phyloP scores from a whole-genome alignment of 1,140 invertebrate genomes.

The Geopemphigus sp. region DNA sequence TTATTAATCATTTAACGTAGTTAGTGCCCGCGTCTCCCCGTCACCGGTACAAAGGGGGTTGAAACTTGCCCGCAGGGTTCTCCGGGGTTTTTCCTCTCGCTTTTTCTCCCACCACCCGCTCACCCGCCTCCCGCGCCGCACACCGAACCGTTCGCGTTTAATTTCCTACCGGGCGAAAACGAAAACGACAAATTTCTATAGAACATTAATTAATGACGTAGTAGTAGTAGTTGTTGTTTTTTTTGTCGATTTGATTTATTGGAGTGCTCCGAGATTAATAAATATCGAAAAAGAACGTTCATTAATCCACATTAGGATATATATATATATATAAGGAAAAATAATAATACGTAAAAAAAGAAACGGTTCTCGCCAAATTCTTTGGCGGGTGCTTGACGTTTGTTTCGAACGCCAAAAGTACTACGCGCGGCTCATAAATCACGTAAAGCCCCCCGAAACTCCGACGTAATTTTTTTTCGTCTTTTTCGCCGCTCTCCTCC shows the following conservation, averaged over 20 bases:
- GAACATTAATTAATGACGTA: constrained; percentile 48
- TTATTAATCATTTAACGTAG: constrained; percentile 49
- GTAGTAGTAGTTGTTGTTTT: too few relatives aligned
- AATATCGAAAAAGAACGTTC: constrained; percentile 44
- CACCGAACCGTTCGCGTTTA: not conserved
- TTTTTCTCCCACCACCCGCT: not conserved
- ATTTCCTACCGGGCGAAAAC: constrained; percentile 30
- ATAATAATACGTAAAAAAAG: not conserved
- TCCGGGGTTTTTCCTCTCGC: not conserved
- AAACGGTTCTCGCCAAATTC: not conserved
- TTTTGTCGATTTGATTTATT: constrained; percentile 37
- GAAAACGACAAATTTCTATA: constrained; percentile 47
- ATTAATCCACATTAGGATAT: constrained; percentile 39
- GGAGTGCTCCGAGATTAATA: constrained; percentile 41
- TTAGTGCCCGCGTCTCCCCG: constrained; percentile 20
- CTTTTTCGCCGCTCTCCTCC: not conserved
- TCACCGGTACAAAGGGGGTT: not conserved
- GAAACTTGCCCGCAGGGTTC: constrained; percentile 27
- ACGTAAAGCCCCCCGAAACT: constrained; percentile 3
- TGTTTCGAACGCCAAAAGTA: constrained; percentile 40
- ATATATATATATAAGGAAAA: not conserved
- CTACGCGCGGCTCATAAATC: constrained; percentile 29
- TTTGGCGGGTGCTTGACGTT: constrained; percentile 14
- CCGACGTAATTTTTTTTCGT: constrained; percentile 13
- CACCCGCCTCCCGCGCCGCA: too few relatives aligned